phyloP scores from a whole-genome alignment of 2,888 invertebrate species.

The Cactoblastis cactorum region DNA sequence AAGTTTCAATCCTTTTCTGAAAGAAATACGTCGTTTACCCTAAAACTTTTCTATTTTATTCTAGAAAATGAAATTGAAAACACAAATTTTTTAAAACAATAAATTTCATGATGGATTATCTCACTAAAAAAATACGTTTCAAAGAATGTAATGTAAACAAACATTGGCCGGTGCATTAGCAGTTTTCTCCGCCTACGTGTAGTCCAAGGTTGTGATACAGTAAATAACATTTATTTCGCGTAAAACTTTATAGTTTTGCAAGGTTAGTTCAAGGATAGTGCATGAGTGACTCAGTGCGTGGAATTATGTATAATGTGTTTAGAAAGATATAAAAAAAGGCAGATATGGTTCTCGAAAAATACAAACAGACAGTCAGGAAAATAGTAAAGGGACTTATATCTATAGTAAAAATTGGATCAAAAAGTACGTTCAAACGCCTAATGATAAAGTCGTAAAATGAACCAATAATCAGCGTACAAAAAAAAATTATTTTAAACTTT shows the following conservation, averaged over 20 bases:
- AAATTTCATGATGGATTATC: neutral
- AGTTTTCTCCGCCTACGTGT: neutral
- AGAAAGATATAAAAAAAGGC: no score
- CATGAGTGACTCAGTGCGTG: neutral
- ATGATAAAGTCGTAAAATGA: no score
- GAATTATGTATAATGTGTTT: neutral
- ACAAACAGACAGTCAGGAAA: no score
- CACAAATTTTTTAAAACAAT: neutral
- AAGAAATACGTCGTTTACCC: no score
- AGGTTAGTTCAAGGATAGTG: constrained; percentile 1
- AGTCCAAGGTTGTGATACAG: neutral
- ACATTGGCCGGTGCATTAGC: constrained; percentile 10
- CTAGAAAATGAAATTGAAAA: neutral
- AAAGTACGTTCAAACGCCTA: no score
- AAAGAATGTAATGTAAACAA: constrained; percentile 17
- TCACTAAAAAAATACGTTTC: neutral
- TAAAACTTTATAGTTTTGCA: constrained; percentile 2
- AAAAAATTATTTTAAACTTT: no score
- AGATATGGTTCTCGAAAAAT: no score
- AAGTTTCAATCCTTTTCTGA: no score
- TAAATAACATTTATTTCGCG: neutral
- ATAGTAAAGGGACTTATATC: no score
- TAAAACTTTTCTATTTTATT: no score
- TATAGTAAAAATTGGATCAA: no score
- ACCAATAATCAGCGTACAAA: no score